Conservation (phyloP, 1,140 invertebrate genomes). For the Aphelinus certus region DNA sequence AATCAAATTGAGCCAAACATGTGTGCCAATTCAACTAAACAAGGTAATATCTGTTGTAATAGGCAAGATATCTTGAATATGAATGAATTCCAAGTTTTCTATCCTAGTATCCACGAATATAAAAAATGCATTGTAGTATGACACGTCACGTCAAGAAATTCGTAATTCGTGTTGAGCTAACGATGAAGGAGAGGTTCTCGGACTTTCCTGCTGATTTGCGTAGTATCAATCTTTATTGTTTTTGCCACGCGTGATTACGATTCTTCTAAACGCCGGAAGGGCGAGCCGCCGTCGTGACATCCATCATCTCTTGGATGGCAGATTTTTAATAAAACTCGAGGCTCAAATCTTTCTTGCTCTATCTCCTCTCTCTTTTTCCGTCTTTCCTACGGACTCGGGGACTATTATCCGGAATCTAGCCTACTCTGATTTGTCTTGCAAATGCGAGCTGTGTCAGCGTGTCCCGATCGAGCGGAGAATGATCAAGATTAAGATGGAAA, state of each 20-base stretch:
- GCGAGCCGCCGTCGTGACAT: constrained; percentile 35
- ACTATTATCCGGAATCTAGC: constrained; percentile 28
- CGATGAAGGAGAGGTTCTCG: background rate
- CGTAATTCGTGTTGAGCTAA: too few relatives aligned
- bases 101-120: too few relatives aligned
- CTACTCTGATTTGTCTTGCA: constrained; percentile 43
- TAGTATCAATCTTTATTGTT: constrained; percentile 35
- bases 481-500: constrained; percentile 22
- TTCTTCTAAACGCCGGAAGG: background rate
- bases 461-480: constrained; percentile 18
- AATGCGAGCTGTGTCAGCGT: constrained; percentile 11
- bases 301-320: constrained; percentile 47
- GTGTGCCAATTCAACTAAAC: too few relatives aligned
- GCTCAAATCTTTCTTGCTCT: constrained; percentile 32
- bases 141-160: too few relatives aligned
- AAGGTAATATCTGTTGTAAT: too few relatives aligned
- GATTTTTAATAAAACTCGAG: constrained; percentile 58
- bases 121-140: too few relatives aligned
- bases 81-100: too few relatives aligned
- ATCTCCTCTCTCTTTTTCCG: constrained; percentile 28
- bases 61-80: too few relatives aligned
- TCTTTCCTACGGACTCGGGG: background rate
- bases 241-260: background rate
- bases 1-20: too few relatives aligned
- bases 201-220: background rate